Evolutionary conservation across 2,888 invertebrate species (phyloP), one percentile per base, ranked within the genome.

Genomic region (Gnatocerus cornutus): DNA sequence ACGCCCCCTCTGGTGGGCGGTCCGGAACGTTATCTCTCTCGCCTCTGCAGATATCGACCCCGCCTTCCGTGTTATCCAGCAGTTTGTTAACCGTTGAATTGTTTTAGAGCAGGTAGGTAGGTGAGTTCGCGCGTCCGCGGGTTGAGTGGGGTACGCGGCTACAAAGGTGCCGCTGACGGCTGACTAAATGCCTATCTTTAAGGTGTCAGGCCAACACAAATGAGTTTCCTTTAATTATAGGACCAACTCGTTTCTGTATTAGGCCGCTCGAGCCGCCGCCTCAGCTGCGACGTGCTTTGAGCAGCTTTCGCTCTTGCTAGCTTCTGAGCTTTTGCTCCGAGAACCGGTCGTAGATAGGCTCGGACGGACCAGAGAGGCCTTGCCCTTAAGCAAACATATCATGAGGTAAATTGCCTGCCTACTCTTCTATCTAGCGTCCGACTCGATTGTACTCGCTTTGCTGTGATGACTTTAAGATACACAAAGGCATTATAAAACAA

Each of bases 81-180:
- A 82, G 83, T 83, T 83, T 83, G 82, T 83, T 83, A 83, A 82
- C 81, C 82, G 81, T 87, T 78, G 81, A 79, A 83, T 83, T 82
- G 81, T 82, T 81, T 82, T 80, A 82, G 79, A 80, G 79, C 82
- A 82, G 82, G 81, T 82, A 81, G 81, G 82, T 79, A 79, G 86
- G 84, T 84, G 87, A 85, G 87, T 82, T 86, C 86, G 87, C 85
- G 86, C 85, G 86, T 84, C 84, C 83, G 83, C 83, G 82, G 81
- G 78, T 79, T 72, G 77, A 78, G 83, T 84, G 74, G 77, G 78
- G 80, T 80, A 78, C 77, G 76, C 75, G 80, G 77, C 77, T 78
- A 82, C 83, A 84, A 85, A 84, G 84, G 82, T 81, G 83, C 85
- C 85, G 85, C 85, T 84, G 84, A 84, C 84, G 84, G 83, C 84